Percentiles rank a stretch among this genome's conserved stretches.
Conservation (phyloP, 1,140 invertebrate species). For the Mycetomoellerius zeteki region DNA sequence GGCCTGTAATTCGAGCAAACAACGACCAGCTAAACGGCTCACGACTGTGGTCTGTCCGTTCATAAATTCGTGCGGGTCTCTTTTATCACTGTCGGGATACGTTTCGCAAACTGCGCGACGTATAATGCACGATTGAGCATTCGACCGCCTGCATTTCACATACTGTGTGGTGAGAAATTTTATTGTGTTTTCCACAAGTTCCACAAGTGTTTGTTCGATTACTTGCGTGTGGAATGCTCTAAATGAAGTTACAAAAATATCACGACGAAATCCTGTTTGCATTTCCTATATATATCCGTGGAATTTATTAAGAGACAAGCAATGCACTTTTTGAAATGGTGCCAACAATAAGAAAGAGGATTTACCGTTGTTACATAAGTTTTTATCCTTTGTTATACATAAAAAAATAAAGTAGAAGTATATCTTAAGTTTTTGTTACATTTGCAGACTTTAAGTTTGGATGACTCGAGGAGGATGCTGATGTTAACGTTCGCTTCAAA, state of each 20-base stretch:
- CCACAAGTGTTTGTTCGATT: neutral
- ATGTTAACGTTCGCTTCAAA: conserved; percentile 26
- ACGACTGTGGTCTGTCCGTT: conserved; percentile 16
- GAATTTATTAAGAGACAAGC: neutral
- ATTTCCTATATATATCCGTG: neutral
- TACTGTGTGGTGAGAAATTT: conserved; percentile 13
- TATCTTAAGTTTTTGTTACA: conserved; percentile 16
- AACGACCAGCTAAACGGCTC: conserved; percentile 26
- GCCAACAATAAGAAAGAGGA: conserved; percentile 2
- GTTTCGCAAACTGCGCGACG: conserved; percentile 30
- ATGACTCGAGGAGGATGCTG: neutral
- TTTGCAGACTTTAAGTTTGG: conserved; percentile 7
- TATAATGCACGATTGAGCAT: conserved; percentile 14
- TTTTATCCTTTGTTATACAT: conserved; percentile 15
- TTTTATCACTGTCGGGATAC: conserved; percentile 33
- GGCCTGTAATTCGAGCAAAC: conserved; percentile 40
- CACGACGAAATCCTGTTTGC: neutral
- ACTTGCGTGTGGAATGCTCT: neutral
- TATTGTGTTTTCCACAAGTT: neutral
- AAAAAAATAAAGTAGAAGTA: conserved; percentile 15
- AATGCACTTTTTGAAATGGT: neutral
- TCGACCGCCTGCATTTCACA: neutral
- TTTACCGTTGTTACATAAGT: neutral
- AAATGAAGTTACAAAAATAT: conserved; percentile 18
- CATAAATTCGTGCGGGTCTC: conserved; percentile 19